A percentile compares a stretch with the other conserved stretches of the same genome.
Conservation (phyloP, 2,113 vertebrate genomes). For the Pagrus major region DNA sequence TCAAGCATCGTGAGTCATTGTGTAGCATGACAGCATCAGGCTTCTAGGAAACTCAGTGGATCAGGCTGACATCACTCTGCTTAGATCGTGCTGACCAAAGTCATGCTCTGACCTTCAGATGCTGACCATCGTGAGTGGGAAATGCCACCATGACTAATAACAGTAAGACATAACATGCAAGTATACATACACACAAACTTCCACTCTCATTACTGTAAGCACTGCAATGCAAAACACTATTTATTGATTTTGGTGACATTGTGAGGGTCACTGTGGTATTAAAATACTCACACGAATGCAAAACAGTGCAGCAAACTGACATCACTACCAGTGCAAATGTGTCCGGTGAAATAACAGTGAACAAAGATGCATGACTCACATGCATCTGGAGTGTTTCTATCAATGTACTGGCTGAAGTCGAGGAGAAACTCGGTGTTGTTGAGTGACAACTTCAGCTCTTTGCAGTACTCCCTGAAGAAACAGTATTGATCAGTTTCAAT, state of each 20-base stretch:
- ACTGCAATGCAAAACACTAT: not conserved
- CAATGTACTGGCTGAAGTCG: slow-evolving; percentile 94
- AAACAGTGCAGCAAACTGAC: slow-evolving; percentile 19
- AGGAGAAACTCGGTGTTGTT: slow-evolving; percentile 97
- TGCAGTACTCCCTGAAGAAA: slow-evolving; percentile 95
- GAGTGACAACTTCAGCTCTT: slow-evolving; percentile 90
- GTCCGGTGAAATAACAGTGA: slow-evolving; percentile 25
- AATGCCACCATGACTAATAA: slow-evolving; percentile 25
- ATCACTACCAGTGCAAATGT: slow-evolving; percentile 25
- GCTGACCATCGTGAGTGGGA: slow-evolving; percentile 24
- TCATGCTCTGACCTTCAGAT: slow-evolving; percentile 56
- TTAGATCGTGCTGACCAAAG: slow-evolving; percentile 48
- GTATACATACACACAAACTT: not conserved
- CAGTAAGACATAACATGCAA: not conserved
- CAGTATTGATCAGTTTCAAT: slow-evolving; percentile 35
- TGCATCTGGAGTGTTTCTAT: slow-evolving; percentile 90
- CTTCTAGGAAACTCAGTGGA: slow-evolving; percentile 69
- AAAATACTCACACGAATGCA: not conserved
- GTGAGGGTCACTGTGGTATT: not conserved
- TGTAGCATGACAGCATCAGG: slow-evolving; percentile 59
- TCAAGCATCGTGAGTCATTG: slow-evolving; percentile 68
- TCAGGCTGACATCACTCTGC: slow-evolving; percentile 63
- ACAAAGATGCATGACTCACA: slow-evolving; percentile 89
- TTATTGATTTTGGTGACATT: slow-evolving; percentile 26
- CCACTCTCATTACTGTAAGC: not conserved